Evolutionary conservation across 2,113 vertebrate species (phyloP).

Genomic region (Spilogale gracilis): DNA sequence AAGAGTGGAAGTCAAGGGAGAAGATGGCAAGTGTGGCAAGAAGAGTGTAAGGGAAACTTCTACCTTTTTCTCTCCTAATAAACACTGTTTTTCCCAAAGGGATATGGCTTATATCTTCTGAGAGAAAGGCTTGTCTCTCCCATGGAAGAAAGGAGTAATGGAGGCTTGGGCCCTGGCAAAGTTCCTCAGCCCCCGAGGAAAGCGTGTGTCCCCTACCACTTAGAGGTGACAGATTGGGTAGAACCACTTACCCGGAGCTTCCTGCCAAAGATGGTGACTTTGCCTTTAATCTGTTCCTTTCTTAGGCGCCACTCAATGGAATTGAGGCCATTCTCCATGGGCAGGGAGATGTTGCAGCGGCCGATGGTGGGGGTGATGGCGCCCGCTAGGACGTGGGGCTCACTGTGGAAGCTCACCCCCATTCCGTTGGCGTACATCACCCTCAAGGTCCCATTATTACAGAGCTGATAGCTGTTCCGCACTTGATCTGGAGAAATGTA

Average conservation of each 20-base stretch:
- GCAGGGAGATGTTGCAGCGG: slow-evolving; percentile 98
- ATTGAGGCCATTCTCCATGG: slow-evolving; percentile 98
- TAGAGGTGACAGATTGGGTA: background rate
- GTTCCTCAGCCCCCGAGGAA: background rate
- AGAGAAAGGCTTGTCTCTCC: background rate
- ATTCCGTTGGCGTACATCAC: slow-evolving; percentile 99
- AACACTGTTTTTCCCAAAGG: background rate
- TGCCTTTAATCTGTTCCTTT: slow-evolving; percentile 98
- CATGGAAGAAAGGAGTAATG: background rate
- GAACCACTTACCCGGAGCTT: slow-evolving; percentile 95
- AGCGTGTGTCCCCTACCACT: too few relatives aligned
- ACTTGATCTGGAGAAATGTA: slow-evolving; percentile 95
- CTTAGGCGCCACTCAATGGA: slow-evolving; percentile 99
- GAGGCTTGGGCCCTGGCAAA: background rate
- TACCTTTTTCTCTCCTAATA: background rate
- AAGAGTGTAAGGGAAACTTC: background rate
- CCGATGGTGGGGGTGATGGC: slow-evolving; percentile 98
- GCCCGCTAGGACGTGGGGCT: slow-evolving; percentile 98
- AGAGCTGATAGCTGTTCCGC: slow-evolving; percentile 99
- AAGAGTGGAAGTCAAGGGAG: background rate
- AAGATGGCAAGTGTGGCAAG: background rate
- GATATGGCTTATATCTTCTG: background rate
- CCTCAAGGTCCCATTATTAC: slow-evolving; percentile 97
- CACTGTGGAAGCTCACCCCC: slow-evolving; percentile 99
- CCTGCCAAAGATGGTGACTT: slow-evolving; percentile 98